Base-by-base conservation (phyloP, 2,797 vertebrate genomes). In the Protonibea diacanthus region DNA sequence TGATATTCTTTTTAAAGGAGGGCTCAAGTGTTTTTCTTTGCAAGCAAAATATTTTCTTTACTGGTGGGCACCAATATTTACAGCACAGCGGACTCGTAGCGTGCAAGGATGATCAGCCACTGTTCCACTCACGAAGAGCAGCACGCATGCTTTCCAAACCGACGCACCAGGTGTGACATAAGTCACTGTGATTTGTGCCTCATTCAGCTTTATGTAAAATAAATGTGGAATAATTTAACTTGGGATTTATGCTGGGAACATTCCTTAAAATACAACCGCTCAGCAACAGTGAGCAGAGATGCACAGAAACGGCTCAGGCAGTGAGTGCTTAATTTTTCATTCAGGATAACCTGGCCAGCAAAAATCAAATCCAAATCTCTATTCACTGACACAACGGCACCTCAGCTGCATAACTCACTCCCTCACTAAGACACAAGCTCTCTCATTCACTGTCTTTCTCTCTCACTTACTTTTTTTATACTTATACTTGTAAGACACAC, bases 31-130 rank as follows among this genome's bases (percentile, higher is more conserved):
- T 86, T 87, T 93, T 91, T 85, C 80, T 89, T 88, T 76, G 79
- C 80, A 88, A 82, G 70, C 65, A 71, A 81, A 90, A 92, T 92
- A 89, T 91, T 93, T 89, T 90, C 82, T 81, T 90, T 91, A 85
- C 85, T 88, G 74, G 80, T 87, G 76, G 90, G 84, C 78, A 58
- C 73, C 84, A 80, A 84, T 89, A 91, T 92, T 92, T 89, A 87
- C 85, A 88, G 88, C 73, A 82, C 75, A 70, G 69, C 74, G 76
- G 74, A 69, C 61, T 45, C 12, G 52, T 66, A 86, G 80, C 60
- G 63, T 58, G 63, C 56, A 18, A 29, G 69, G 71, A 84, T 21
- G 78, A 91, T 78, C 76, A 42, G 71, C 70, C 21, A 23, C 68
- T 61, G 53, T 73, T 85, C 27, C 66, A 49, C 71, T 74, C 59